Evolutionary conservation across 2,797 vertebrate species (phyloP), one percentile per base, ranked within the genome.

Genomic region (Acrossocheilus wenchowensis): DNA sequence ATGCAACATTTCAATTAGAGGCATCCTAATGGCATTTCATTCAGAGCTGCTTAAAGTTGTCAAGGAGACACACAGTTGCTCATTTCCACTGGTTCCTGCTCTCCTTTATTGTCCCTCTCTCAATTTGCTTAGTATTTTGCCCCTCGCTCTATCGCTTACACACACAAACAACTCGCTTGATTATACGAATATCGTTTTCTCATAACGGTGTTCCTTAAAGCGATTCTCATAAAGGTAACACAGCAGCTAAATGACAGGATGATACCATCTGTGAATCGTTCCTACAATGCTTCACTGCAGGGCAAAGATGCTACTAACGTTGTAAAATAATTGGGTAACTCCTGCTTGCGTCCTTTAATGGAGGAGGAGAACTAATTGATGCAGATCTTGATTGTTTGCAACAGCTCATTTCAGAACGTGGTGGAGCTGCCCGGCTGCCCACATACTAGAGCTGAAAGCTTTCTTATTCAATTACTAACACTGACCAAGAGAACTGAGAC

Each of bases 1-100:
- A 89, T 60, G 23, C 88, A 87, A 89, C 84, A 91, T 93, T 90
- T 91, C 87, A 90, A 93, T 92, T 90, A 91, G 86, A 91, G 36
- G 82, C 81, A 72, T 79, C 62, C 23, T 30, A 77, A 84, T 82
- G 86, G 89, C 83, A 90, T 92, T 86, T 90, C 84, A 17, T 19
- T 91, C 23, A 91, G 68, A 75, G 79, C 54, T 88, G 87, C 85
- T 87, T 57, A 57, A 85, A 75, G 81, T 68, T 62, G 78, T 88
- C 89, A 85, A 71, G 87, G 80, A 88, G 87, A 89, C 86, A 85
- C 26, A 48, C 52, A 26, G 69, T 52, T 60, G 36, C 19, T 78
- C 34, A 43, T 52, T 80, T 52, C 8, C 60, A 30, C 81, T 34
- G 6, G 6, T 34, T 54, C 85, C 66, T 15, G 26, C 52, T 57